A percentile compares a stretch with the other conserved stretches of the same genome.
Evolutionary conservation across 1,140 invertebrate species (phyloP).

Genomic region (Orussus abietinus): DNA sequence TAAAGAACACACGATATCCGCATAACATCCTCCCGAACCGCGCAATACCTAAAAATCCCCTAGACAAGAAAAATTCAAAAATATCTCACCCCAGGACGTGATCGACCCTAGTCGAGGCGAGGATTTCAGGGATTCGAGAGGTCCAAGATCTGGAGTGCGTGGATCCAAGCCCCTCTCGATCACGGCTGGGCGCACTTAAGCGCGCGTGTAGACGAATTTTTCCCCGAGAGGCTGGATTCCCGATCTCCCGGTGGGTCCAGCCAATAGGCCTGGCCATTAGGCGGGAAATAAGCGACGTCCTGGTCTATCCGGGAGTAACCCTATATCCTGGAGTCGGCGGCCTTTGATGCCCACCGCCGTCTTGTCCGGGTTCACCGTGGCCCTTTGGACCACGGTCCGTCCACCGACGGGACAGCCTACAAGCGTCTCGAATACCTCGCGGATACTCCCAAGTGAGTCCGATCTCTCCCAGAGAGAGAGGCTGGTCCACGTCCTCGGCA

Average conservation of each 20-base stretch:
- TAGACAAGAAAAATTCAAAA: too few species aligned
- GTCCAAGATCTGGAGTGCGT: too few species aligned
- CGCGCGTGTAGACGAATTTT: constrained; percentile 33
- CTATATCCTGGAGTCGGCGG: constrained; percentile 43
- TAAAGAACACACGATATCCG: too few species aligned
- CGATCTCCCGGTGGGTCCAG: too few species aligned
- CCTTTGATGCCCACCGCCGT: constrained; percentile 42
- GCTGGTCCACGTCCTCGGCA: constrained; percentile 16
- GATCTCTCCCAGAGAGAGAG: constrained; percentile 33
- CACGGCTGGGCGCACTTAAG: constrained; percentile 12
- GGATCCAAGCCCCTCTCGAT: too few species aligned
- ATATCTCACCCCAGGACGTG: too few species aligned
- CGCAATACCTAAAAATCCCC: too few species aligned
- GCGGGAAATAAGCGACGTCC: constrained; percentile 36
- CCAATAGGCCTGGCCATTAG: constrained; percentile 45
- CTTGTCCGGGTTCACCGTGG: constrained; percentile 25
- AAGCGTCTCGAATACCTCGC: constrained; percentile 49
- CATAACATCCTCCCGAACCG: too few species aligned
- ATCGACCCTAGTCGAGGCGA: too few species aligned
- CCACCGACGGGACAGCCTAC: constrained; percentile 42
- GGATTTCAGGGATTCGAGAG: too few species aligned
- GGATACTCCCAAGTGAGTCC: constrained; percentile 32
- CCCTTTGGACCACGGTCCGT: constrained; percentile 37
- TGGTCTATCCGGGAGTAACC: constrained; percentile 40
- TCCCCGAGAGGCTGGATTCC: too few species aligned